A percentile compares a stretch with the other conserved stretches of the same genome.
These are phyloP conservation scores for Diorhabda elongata DNA, from an alignment of 1,140 invertebrate genomes.

Conservation along the genomic window DNA sequence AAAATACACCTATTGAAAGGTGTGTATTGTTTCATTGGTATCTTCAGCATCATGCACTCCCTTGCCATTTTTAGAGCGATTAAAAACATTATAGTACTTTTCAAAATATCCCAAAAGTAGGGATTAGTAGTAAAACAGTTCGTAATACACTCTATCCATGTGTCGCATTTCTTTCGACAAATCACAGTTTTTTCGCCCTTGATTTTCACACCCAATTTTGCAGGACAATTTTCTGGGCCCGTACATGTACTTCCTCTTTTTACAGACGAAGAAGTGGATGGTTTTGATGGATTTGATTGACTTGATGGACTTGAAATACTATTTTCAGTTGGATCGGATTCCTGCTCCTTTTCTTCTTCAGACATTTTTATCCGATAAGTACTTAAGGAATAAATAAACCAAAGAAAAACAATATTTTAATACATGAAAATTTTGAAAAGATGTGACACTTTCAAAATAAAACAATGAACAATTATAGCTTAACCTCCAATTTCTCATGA, in stretches of 20 bases:
- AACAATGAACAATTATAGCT: too few relatives aligned
- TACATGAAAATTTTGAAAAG: too few relatives aligned
- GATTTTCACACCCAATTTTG: background rate
- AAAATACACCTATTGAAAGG: constrained; percentile 25
- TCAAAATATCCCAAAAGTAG: constrained; percentile 27
- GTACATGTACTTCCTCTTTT: background rate
- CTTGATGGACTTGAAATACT: background rate
- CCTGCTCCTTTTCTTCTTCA: background rate
- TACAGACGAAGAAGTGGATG: background rate
- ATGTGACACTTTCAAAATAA: too few relatives aligned
- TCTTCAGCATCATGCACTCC: constrained; percentile 26
- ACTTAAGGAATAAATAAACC: too few relatives aligned
- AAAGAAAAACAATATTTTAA: too few relatives aligned
- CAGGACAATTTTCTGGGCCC: background rate
- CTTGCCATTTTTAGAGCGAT: constrained; percentile 27
- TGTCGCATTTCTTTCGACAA: background rate
- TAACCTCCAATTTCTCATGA: too few relatives aligned
- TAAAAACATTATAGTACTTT: constrained; percentile 24
- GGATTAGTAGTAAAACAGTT: constrained; percentile 2
- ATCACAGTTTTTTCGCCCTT: background rate
- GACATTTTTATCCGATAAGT: too few relatives aligned
- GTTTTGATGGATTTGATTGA: background rate
- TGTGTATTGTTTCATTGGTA: constrained; percentile 28
- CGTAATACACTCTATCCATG: background rate
- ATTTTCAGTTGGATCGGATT: background rate